A percentile compares a stretch with the other conserved stretches of the same genome.
Conservation (phyloP, 2,797 vertebrate species). For the Schizothorax lantsangensis region DNA sequence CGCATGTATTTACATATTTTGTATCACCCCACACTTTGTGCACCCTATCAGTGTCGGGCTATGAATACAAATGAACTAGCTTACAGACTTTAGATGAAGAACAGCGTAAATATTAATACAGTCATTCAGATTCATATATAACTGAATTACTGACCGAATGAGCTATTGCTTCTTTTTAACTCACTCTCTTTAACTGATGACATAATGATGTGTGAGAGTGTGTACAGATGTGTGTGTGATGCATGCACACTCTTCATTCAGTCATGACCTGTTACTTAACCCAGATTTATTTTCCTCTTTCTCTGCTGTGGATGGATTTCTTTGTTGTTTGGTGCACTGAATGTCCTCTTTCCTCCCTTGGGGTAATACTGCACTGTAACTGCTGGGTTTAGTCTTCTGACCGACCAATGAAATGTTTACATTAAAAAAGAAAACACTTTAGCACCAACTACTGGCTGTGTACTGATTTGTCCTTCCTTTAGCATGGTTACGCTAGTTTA, state of each 20-base stretch:
- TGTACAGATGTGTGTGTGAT: conserved; percentile 43
- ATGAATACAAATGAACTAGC: conserved; percentile 29
- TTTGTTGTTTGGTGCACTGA: conserved; percentile 33
- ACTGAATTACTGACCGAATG: conserved; percentile 33
- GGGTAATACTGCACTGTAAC: conserved; percentile 39
- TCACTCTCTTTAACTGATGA: conserved; percentile 39
- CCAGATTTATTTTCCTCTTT: conserved; percentile 46
- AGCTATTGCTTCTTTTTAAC: conserved; percentile 33
- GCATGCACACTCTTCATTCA: conserved; percentile 43
- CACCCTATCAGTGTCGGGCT: conserved; percentile 24
- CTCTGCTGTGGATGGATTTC: conserved; percentile 28
- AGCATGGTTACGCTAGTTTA: neutral
- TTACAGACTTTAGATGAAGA: conserved; percentile 33
- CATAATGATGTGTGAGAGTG: conserved; percentile 35
- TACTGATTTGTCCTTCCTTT: neutral
- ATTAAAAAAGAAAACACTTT: conserved; percentile 58
- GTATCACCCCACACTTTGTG: conserved; percentile 42
- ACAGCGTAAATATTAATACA: conserved; percentile 21
- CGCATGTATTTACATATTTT: conserved; percentile 58
- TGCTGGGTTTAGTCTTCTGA: conserved; percentile 52
- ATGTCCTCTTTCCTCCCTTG: conserved; percentile 42
- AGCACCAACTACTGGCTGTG: conserved; percentile 33
- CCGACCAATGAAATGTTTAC: conserved; percentile 59
- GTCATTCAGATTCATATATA: conserved; percentile 20
- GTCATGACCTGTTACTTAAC: conserved; percentile 45